Conservation (phyloP, 2,888 invertebrate species). For the Nymphalis urticae region DNA sequence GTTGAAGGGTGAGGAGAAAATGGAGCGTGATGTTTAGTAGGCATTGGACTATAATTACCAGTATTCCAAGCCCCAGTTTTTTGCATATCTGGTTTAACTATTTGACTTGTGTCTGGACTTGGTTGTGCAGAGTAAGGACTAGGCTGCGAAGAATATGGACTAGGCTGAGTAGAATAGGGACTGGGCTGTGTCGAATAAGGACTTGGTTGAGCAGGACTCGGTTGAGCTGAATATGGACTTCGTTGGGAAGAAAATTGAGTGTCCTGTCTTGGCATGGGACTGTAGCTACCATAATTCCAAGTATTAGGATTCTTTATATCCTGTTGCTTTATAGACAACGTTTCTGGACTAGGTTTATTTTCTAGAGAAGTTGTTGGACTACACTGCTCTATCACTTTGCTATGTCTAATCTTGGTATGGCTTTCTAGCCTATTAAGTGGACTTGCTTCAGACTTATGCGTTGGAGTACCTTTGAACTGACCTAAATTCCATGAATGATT, state of each 20-base stretch:
- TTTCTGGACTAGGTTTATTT: constrained; percentile 74
- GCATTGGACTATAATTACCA: constrained; percentile 75
- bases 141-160: constrained; percentile 73
- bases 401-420: constrained; percentile 67
- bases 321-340: constrained; percentile 57
- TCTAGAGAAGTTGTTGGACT: constrained; percentile 76
- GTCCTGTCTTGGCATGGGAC: constrained; percentile 75
- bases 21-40: constrained; percentile 73
- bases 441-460: constrained; percentile 75
- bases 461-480: constrained; percentile 71
- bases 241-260: constrained; percentile 71
- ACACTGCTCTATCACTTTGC: constrained; percentile 72
- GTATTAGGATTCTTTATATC: constrained; percentile 71
- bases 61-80: constrained; percentile 73
- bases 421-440: constrained; percentile 71
- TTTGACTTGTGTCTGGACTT: constrained; percentile 76
- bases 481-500: constrained; percentile 69
- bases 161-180: constrained; percentile 74
- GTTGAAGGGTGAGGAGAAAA: constrained; percentile 74
- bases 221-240: constrained; percentile 76
- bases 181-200: constrained; percentile 74
- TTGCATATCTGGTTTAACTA: constrained; percentile 68
- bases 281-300: constrained; percentile 73
- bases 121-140: constrained; percentile 76
- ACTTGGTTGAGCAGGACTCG: constrained; percentile 76